Evolutionary conservation across 2,888 invertebrate species (phyloP).

Genomic region (Schizaphis graminum): DNA sequence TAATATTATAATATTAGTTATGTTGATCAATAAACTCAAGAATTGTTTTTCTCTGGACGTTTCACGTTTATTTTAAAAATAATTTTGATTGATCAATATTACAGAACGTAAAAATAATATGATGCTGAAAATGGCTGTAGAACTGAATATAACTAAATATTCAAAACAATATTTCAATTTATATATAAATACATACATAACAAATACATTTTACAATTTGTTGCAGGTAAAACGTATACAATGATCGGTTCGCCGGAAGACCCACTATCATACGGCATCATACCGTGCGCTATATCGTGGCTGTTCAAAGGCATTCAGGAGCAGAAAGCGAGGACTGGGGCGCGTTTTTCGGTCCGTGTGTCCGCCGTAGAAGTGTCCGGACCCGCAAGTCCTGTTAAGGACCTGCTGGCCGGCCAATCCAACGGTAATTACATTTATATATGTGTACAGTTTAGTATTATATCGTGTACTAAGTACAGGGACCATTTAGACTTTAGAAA

Average conservation of each 20-base stretch:
- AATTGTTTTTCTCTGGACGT: background rate
- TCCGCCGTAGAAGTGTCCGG: slow-evolving; percentile 95
- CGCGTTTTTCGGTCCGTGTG: slow-evolving; percentile 91
- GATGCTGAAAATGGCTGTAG: background rate
- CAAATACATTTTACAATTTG: background rate
- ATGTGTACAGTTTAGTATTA: background rate
- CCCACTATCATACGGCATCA: slow-evolving; percentile 84
- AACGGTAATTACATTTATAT: slow-evolving; percentile 76
- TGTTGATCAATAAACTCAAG: background rate
- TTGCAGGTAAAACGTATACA: slow-evolving; percentile 85
- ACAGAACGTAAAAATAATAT: background rate
- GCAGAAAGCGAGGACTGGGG: slow-evolving; percentile 91
- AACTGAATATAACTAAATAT: background rate
- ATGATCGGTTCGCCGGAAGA: slow-evolving; percentile 84
- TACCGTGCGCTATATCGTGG: slow-evolving; percentile 96
- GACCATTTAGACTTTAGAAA: slow-evolving; percentile 12
- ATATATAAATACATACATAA: background rate
- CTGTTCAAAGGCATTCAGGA: slow-evolving; percentile 93
- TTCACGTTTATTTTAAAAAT: background rate
- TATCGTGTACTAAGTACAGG: background rate
- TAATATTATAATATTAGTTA: background rate
- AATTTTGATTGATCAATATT: background rate
- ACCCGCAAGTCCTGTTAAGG: slow-evolving; percentile 87
- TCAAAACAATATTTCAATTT: background rate
- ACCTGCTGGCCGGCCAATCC: slow-evolving; percentile 89